These are phyloP conservation scores for Polydrusus pterygomalis DNA, from an alignment of 2,888 invertebrate genomes.

Conservation along the genomic window DNA sequence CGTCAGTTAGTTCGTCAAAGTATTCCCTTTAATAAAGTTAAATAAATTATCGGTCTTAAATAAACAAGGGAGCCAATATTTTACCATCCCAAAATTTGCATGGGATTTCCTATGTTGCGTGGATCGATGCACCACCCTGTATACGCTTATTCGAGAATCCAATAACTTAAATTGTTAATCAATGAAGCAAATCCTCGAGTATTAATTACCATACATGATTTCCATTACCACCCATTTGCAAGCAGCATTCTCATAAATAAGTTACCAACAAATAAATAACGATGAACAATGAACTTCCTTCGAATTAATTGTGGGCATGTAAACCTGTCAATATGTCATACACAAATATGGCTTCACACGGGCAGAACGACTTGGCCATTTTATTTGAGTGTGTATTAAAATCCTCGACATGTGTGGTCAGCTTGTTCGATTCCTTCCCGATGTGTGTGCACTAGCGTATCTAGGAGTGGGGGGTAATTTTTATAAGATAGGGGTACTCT, in stretches of 20 bases:
- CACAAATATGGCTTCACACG: conserved; percentile 54
- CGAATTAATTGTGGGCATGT: conserved; percentile 54
- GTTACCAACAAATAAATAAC: conserved; percentile 44
- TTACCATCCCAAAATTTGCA: too few relatives aligned
- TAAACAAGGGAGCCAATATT: too few relatives aligned
- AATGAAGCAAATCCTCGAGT: conserved; percentile 30
- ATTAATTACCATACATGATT: conserved; percentile 54
- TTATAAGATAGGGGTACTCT: too few relatives aligned
- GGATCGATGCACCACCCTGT: too few relatives aligned
- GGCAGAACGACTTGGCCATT: conserved; percentile 29
- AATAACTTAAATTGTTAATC: conserved; percentile 37
- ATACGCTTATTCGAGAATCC: neutral
- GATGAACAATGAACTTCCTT: conserved; percentile 42
- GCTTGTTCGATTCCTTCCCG: neutral
- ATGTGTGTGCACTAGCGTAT: neutral
- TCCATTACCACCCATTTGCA: conserved; percentile 53
- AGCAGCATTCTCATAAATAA: conserved; percentile 43
- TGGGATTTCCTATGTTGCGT: too few relatives aligned
- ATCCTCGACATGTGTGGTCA: conserved; percentile 7
- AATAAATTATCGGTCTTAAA: too few relatives aligned
- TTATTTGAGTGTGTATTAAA: conserved; percentile 18
- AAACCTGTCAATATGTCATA: conserved; percentile 57
- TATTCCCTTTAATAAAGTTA: too few relatives aligned
- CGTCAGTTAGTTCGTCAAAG: too few relatives aligned
- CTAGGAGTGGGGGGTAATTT: too few relatives aligned